These are phyloP conservation scores for Cataglyphis livida DNA, from an alignment of 2,888 invertebrate genomes.

Conservation along the genomic window DNA sequence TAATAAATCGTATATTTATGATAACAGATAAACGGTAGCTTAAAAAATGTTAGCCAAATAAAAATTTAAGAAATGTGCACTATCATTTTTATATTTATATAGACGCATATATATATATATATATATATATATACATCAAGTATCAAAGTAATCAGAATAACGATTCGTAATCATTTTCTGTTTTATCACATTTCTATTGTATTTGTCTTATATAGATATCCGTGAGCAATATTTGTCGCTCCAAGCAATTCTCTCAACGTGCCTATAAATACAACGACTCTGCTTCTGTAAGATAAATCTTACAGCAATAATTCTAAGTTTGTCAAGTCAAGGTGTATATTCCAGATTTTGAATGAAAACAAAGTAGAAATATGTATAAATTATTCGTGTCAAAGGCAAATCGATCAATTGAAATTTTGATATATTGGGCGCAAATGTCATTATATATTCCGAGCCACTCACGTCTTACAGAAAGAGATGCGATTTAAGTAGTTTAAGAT, in stretches of 20 bases:
- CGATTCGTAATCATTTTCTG: background rate
- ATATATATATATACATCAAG: too few species aligned
- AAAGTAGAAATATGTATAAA: slow-evolving; percentile 5
- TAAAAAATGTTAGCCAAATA: background rate
- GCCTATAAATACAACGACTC: slow-evolving; percentile 67
- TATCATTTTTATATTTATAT: background rate
- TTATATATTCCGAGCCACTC: slow-evolving; percentile 66
- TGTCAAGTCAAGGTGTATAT: background rate
- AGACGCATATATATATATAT: background rate
- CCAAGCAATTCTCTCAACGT: slow-evolving; percentile 2
- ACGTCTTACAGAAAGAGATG: background rate
- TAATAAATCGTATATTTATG: background rate
- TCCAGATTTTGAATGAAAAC: background rate
- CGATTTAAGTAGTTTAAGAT: background rate
- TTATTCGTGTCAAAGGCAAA: background rate
- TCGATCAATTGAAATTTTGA: background rate
- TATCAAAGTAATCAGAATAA: background rate
- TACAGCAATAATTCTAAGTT: slow-evolving; percentile 46
- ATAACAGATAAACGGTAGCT: background rate
- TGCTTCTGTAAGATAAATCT: slow-evolving; percentile 80
- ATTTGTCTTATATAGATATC: background rate
- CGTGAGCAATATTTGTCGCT: background rate
- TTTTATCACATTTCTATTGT: background rate
- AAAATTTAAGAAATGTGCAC: background rate
- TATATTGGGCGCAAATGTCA: background rate